Conservation (phyloP, 2,888 invertebrate genomes). For the Andrena flavipes region DNA sequence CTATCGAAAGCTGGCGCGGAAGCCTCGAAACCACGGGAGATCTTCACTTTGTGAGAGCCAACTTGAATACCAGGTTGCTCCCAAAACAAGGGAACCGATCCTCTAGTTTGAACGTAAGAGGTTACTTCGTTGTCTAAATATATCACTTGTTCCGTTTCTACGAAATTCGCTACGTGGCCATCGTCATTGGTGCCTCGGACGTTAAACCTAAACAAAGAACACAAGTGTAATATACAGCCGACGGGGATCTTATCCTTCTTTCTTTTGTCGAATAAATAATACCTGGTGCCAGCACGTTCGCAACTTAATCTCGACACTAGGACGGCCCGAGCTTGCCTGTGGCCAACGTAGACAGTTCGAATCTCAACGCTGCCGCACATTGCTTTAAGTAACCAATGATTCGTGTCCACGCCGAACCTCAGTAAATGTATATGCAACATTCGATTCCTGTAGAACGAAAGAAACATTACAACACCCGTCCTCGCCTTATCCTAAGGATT, state of each 20-base stretch:
- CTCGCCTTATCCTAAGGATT: neutral
- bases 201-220: conserved; percentile 90
- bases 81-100: conserved; percentile 99
- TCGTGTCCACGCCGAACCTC: conserved; percentile 95
- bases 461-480: neutral
- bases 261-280: conserved; percentile 30
- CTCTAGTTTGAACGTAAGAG: conserved; percentile 96
- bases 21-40: conserved; percentile 97
- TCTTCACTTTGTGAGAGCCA: conserved; percentile 98
- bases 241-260: neutral
- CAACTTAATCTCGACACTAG: conserved; percentile 98
- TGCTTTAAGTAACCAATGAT: conserved; percentile 96
- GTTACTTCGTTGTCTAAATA: conserved; percentile 95
- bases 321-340: conserved; percentile 97
- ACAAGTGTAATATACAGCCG: neutral
- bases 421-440: conserved; percentile 97
- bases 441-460: conserved; percentile 89
- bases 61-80: conserved; percentile 99
- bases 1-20: conserved; percentile 97
- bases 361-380: conserved; percentile 99
- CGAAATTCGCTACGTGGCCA: conserved; percentile 99
- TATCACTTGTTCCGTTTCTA: conserved; percentile 99
- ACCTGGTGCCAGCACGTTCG: conserved; percentile 98
- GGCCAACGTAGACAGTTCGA: conserved; percentile 98
- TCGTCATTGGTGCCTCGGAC: conserved; percentile 99